phyloP scores from a whole-genome alignment of 2,113 vertebrate species.

The Mirounga angustirostris region DNA sequence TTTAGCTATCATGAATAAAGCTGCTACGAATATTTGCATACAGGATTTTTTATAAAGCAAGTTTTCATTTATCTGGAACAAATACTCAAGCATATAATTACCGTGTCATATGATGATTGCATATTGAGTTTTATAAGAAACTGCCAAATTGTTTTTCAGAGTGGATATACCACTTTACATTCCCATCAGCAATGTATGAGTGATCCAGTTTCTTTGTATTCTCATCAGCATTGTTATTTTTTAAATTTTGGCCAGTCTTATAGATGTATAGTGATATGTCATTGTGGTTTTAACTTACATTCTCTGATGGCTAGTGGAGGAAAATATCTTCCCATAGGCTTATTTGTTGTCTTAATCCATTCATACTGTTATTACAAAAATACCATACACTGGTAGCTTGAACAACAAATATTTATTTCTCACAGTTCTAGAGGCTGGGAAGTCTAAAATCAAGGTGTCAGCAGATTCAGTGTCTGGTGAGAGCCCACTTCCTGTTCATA shows the following conservation, averaged over 20 bases:
- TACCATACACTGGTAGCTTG: neutral
- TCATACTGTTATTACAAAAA: neutral
- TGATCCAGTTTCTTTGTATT: neutral
- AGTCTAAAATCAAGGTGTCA: neutral
- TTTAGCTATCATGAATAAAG: constrained; percentile 25
- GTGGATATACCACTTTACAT: neutral
- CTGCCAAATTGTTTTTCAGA: neutral
- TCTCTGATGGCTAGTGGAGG: neutral
- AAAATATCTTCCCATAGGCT: neutral
- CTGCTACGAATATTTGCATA: neutral
- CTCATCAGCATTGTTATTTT: neutral
- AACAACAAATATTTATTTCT: neutral
- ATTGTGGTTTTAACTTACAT: neutral
- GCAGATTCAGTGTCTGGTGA: neutral
- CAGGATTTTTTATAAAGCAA: neutral
- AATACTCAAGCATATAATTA: neutral
- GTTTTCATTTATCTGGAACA: neutral
- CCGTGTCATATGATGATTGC: neutral
- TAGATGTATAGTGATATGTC: neutral
- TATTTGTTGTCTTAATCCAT: neutral
- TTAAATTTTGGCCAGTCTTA: neutral
- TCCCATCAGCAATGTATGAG: neutral
- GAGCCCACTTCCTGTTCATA: neutral
- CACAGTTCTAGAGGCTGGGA: neutral
- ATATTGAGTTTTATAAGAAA: neutral